Percentiles rank a stretch among this genome's conserved stretches.
These are phyloP conservation scores for Dryocosmus kuriphilus DNA, from an alignment of 2,888 invertebrate genomes.

Conservation along the genomic window DNA sequence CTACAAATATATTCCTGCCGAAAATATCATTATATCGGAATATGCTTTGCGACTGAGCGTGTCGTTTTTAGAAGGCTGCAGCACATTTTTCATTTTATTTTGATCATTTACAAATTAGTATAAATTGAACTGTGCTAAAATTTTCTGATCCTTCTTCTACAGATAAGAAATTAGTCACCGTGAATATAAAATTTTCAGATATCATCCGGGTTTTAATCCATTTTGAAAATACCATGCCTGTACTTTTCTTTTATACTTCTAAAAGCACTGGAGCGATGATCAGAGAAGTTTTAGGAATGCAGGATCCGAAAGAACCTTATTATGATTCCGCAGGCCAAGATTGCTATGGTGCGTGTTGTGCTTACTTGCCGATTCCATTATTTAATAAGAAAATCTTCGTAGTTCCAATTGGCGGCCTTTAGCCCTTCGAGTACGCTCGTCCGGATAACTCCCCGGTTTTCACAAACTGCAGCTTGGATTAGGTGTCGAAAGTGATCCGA, in stretches of 20 bases:
- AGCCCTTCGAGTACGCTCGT: no score
- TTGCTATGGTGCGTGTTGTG: no score
- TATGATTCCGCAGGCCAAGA: constrained; percentile 79
- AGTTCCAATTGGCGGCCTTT: no score
- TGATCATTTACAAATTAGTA: neutral
- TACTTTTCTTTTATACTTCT: constrained; percentile 89
- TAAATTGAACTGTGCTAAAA: neutral
- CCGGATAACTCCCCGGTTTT: no score
- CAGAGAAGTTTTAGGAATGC: constrained; percentile 86
- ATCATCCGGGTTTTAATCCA: constrained; percentile 88
- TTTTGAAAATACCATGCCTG: constrained; percentile 87
- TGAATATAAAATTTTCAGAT: constrained; percentile 85
- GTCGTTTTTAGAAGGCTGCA: constrained; percentile 76
- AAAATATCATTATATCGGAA: constrained; percentile 82
- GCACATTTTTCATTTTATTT: constrained; percentile 60
- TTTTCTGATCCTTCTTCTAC: constrained; percentile 35
- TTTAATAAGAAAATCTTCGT: no score
- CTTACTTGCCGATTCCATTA: no score
- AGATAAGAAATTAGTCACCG: constrained; percentile 77
- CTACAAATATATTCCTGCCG: constrained; percentile 87
- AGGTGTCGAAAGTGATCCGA: no score
- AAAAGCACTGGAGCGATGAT: constrained; percentile 85
- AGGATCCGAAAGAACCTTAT: constrained; percentile 78
- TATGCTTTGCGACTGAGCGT: constrained; percentile 77
- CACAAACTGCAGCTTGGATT: no score